Evolutionary conservation across 2,888 invertebrate species (phyloP).

Genomic region (Elmis aenea): DNA sequence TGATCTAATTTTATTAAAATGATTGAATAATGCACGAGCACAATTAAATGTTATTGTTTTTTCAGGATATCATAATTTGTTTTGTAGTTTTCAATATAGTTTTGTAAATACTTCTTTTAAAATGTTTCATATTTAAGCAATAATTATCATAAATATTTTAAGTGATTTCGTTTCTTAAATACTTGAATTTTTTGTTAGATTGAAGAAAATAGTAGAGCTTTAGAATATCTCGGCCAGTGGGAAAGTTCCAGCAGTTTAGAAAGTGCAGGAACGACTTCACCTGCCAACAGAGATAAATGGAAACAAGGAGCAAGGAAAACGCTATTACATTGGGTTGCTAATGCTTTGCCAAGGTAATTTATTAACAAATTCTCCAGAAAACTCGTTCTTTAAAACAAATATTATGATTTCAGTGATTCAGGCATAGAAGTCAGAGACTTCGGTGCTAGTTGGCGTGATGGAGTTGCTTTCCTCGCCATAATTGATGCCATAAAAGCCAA

Average conservation of each 20-base stretch:
- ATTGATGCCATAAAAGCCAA: slow-evolving; percentile 93
- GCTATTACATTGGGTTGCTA: slow-evolving; percentile 90
- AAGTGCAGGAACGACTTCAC: slow-evolving; percentile 68
- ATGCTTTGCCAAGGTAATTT: slow-evolving; percentile 77
- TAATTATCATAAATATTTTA: too few relatives aligned
- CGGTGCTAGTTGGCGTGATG: slow-evolving; percentile 94
- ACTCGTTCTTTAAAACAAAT: too few relatives aligned
- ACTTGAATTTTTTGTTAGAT: slow-evolving; percentile 57
- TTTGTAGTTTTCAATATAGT: too few relatives aligned
- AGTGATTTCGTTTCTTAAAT: background rate
- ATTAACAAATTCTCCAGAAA: slow-evolving; percentile 3
- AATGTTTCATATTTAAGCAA: too few relatives aligned
- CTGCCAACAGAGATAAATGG: slow-evolving; percentile 63
- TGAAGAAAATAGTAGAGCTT: slow-evolving; percentile 87
- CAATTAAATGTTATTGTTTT: too few relatives aligned
- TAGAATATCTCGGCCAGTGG: slow-evolving; percentile 78
- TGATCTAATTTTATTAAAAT: too few relatives aligned
- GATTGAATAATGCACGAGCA: too few relatives aligned
- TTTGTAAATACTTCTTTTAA: too few relatives aligned
- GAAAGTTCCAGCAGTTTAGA: slow-evolving; percentile 82
- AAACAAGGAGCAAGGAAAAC: slow-evolving; percentile 89
- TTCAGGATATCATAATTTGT: too few relatives aligned
- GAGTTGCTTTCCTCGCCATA: slow-evolving; percentile 90
- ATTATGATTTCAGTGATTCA: slow-evolving; percentile 70
- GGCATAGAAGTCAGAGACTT: slow-evolving; percentile 90